Percentiles rank a stretch among this genome's conserved stretches.
Conservation (phyloP, 1,140 invertebrate genomes). For the Drosophila micromelanica region DNA sequence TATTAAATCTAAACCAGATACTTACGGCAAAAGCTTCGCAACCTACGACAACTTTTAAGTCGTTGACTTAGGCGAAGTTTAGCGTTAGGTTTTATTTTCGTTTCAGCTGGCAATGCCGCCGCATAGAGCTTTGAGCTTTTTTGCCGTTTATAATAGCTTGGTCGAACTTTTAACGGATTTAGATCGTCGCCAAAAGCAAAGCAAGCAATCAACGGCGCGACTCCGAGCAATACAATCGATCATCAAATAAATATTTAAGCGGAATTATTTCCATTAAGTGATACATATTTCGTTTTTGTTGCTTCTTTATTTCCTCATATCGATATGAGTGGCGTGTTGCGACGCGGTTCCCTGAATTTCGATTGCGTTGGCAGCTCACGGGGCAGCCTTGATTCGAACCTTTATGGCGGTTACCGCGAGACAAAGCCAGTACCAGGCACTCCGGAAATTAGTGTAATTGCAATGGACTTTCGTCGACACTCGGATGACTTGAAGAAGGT, state of each 20-base stretch:
- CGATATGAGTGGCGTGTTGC: conserved; percentile 77
- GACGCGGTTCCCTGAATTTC: conserved; percentile 79
- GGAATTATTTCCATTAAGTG: conserved; percentile 8
- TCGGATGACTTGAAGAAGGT: conserved; percentile 80
- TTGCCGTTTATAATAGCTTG: conserved; percentile 62
- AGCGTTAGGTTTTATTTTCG: conserved; percentile 5
- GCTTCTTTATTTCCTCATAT: conserved; percentile 7
- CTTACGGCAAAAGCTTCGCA: conserved; percentile 30
- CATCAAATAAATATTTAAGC: conserved; percentile 29
- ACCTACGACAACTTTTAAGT: conserved; percentile 43
- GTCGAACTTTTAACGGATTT: conserved; percentile 70
- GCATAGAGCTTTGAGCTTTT: conserved; percentile 52
- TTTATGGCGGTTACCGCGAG: conserved; percentile 79
- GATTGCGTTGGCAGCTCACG: conserved; percentile 60
- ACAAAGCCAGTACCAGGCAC: conserved; percentile 69
- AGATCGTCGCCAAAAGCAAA: conserved; percentile 61
- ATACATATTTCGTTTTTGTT: conserved; percentile 18
- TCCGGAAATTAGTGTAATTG: conserved; percentile 82
- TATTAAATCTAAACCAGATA: background rate
- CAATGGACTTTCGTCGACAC: conserved; percentile 78
- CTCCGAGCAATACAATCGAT: conserved; percentile 42
- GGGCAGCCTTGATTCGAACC: conserved; percentile 77
- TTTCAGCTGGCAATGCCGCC: conserved; percentile 42
- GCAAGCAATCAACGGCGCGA: conserved; percentile 51
- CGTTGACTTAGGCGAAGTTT: conserved; percentile 45